Percentiles rank a stretch among this genome's conserved stretches.
These are phyloP conservation scores for Drosophila acutilabella DNA, from an alignment of 2,888 invertebrate species.

Conservation along the genomic window DNA sequence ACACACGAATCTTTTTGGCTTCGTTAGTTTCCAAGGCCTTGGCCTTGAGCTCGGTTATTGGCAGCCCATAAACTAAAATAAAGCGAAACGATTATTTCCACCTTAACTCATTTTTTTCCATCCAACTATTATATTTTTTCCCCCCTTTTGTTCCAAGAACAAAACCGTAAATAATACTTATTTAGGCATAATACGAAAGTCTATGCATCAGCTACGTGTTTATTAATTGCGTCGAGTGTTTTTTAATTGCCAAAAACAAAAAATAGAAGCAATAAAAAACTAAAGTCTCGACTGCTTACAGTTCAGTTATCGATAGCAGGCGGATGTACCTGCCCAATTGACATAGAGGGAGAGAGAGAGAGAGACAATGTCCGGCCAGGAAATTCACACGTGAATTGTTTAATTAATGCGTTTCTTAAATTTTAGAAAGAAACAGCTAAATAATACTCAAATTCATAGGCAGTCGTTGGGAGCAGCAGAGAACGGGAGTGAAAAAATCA, in stretches of 20 bases:
- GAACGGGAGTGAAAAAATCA: conserved; percentile 19
- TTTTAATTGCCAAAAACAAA: conserved; percentile 9
- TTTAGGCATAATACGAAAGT: conserved; percentile 26
- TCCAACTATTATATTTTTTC: neutral
- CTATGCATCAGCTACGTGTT: conserved; percentile 4
- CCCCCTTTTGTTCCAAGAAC: conserved; percentile 18
- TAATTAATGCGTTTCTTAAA: conserved; percentile 71
- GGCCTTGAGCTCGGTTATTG: conserved; percentile 79
- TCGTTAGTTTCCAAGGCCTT: conserved; percentile 65
- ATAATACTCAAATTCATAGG: conserved; percentile 35
- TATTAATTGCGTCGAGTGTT: conserved; percentile 20
- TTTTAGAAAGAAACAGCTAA: conserved; percentile 5
- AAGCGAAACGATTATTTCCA: conserved; percentile 57
- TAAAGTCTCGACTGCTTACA: neutral
- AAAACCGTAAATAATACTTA: conserved; percentile 29
- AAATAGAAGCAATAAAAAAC: neutral
- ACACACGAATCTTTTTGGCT: conserved; percentile 47
- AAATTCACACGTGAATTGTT: conserved; percentile 83
- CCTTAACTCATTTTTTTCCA: conserved; percentile 14
- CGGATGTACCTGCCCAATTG: conserved; percentile 48
- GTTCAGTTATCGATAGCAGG: conserved; percentile 32
- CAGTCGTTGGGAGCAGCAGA: neutral
- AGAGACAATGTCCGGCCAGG: conserved; percentile 61
- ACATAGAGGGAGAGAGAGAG: conserved; percentile 7
- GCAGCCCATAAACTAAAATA: conserved; percentile 78